Conservation (phyloP, 2,888 invertebrate genomes). For the Nysson spinosus region DNA sequence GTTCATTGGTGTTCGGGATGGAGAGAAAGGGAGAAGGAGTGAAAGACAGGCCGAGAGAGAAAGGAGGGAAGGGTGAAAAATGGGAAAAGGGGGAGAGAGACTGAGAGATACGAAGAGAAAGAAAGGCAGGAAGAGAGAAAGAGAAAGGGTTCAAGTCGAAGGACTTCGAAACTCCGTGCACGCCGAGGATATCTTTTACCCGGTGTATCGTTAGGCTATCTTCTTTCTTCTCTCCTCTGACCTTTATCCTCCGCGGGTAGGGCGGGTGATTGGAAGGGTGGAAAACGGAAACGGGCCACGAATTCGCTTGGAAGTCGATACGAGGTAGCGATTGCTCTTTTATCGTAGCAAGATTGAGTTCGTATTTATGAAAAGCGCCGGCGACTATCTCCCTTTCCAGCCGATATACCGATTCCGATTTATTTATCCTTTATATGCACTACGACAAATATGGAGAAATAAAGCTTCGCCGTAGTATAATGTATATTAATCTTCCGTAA, state of each 20-base stretch:
- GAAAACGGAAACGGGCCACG: neutral
- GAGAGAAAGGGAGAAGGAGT: neutral
- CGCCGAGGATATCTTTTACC: slow-evolving; percentile 20
- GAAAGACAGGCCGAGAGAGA: slow-evolving; percentile 1
- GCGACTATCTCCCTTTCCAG: too few species aligned
- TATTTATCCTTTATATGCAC: neutral
- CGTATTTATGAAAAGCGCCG: slow-evolving; percentile 19
- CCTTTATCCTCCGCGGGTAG: neutral
- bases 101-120: slow-evolving; percentile 4
- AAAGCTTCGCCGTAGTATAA: too few species aligned
- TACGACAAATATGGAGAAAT: too few species aligned
- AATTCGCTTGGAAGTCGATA: neutral
- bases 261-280: neutral
- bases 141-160: too few species aligned
- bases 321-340: slow-evolving; percentile 1
- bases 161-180: slow-evolving; percentile 28
- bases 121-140: neutral
- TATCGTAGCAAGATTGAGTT: slow-evolving; percentile 23
- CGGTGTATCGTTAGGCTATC: slow-evolving; percentile 5
- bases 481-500: neutral
- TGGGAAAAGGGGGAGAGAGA: neutral
- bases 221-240: slow-evolving; percentile 1
- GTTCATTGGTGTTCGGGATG: slow-evolving; percentile 1
- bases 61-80: neutral
- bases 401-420: neutral